These are phyloP conservation scores for Collichthys lucidus DNA, from an alignment of 2,113 vertebrate genomes.

Conservation along the genomic window DNA sequence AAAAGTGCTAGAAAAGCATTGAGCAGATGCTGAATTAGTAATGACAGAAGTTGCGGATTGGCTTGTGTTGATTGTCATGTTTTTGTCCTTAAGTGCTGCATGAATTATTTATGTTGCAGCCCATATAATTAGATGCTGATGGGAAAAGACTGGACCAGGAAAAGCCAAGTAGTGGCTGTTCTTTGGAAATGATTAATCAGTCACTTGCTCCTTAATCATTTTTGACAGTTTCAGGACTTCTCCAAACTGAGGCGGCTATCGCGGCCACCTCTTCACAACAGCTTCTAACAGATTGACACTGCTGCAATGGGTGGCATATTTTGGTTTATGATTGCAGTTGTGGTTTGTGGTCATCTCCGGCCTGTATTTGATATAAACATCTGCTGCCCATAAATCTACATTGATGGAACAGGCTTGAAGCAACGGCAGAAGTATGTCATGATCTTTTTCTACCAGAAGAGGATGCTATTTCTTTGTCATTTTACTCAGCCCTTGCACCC, in stretches of 20 bases:
- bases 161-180: conserved; percentile 49
- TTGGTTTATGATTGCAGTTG: conserved; percentile 31
- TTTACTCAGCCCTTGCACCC: conserved; percentile 7
- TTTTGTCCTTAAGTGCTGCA: conserved; percentile 74
- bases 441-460: conserved; percentile 68
- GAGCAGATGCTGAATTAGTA: conserved; percentile 72
- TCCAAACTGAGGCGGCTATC: conserved; percentile 4
- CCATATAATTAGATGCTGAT: conserved; percentile 73
- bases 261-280: conserved; percentile 1
- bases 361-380: conserved; percentile 55
- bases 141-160: conserved; percentile 67
- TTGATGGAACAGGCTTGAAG: conserved; percentile 2
- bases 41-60: conserved; percentile 77
- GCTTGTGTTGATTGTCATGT: conserved; percentile 73
- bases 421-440: conserved; percentile 22
- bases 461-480: conserved; percentile 71
- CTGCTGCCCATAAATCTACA: conserved; percentile 42
- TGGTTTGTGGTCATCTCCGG: conserved; percentile 35
- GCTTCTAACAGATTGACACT: conserved; percentile 15
- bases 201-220: conserved; percentile 39
- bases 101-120: conserved; percentile 81
- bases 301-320: neutral
- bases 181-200: conserved; percentile 65
- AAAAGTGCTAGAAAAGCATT: conserved; percentile 53
- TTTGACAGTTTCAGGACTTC: conserved; percentile 45